These are phyloP conservation scores for Caenorhabditis sp. DNA, from an alignment of 2,888 invertebrate species.

Conservation along the genomic window DNA sequence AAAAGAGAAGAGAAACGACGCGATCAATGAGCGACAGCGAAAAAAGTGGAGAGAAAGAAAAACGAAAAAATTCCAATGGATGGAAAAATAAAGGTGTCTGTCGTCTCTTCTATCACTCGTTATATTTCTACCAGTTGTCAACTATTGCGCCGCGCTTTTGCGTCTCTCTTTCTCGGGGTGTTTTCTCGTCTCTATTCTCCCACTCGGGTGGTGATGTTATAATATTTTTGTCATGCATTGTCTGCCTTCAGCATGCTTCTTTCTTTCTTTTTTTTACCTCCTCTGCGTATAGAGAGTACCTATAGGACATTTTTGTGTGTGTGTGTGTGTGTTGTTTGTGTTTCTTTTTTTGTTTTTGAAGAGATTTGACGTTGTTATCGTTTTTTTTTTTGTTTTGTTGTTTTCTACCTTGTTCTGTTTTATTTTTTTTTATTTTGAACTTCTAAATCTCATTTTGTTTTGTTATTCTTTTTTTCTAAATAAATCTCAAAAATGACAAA, in stretches of 20 bases:
- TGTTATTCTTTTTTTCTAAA: background rate
- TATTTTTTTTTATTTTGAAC: background rate
- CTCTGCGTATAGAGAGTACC: background rate
- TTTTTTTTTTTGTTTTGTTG: conserved; percentile 1
- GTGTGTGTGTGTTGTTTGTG: background rate
- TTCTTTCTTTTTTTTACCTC: background rate
- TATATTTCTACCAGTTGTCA: background rate
- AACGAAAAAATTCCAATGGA: conserved; percentile 1
- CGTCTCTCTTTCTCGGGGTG: background rate
- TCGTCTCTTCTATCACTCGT: background rate
- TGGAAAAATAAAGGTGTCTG: background rate
- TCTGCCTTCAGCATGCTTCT: background rate
- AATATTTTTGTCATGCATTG: background rate
- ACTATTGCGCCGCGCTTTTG: conserved; percentile 1
- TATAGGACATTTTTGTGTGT: background rate
- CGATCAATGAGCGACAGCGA: background rate
- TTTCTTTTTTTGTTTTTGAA: background rate
- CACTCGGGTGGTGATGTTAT: background rate
- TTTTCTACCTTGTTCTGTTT: background rate
- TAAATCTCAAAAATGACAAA: background rate
- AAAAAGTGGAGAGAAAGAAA: background rate
- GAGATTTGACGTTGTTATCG: background rate
- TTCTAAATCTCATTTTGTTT: background rate
- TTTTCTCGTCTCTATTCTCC: background rate
- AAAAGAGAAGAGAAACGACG: background rate